These are phyloP conservation scores for Halesus radiatus DNA, from an alignment of 1,140 invertebrate genomes.

Conservation along the genomic window DNA sequence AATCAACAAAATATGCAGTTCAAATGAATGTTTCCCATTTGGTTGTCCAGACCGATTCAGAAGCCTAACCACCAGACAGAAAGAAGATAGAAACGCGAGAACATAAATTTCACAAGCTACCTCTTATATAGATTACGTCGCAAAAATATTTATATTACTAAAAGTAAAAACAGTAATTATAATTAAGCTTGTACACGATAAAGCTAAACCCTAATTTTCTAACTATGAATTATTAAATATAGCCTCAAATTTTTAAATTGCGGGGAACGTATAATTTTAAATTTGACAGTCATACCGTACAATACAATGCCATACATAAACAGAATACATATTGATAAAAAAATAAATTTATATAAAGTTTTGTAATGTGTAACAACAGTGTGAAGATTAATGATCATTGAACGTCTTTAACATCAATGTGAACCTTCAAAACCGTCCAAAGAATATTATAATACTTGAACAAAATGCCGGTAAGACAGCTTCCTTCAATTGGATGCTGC, in stretches of 20 bases:
- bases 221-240: conserved; percentile 21
- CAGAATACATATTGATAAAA: too few relatives aligned
- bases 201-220: conserved; percentile 18
- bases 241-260: conserved; percentile 30
- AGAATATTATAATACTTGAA: background rate
- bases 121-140: conserved; percentile 1
- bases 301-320: too few relatives aligned
- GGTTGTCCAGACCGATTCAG: background rate
- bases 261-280: background rate
- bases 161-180: conserved; percentile 3
- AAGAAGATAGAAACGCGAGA: background rate
- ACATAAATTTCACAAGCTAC: background rate
- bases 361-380: background rate
- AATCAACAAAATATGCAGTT: too few relatives aligned
- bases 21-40: too few relatives aligned
- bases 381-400: background rate
- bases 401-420: background rate
- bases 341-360: too few relatives aligned
- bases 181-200: conserved; percentile 20
- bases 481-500: too few relatives aligned
- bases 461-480: background rate
- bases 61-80: background rate
- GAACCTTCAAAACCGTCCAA: background rate
- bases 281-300: too few relatives aligned
- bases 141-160: conserved; percentile 16